Base-by-base conservation (phyloP, 2,113 vertebrate species). In the Sisor rabdophorus region DNA sequence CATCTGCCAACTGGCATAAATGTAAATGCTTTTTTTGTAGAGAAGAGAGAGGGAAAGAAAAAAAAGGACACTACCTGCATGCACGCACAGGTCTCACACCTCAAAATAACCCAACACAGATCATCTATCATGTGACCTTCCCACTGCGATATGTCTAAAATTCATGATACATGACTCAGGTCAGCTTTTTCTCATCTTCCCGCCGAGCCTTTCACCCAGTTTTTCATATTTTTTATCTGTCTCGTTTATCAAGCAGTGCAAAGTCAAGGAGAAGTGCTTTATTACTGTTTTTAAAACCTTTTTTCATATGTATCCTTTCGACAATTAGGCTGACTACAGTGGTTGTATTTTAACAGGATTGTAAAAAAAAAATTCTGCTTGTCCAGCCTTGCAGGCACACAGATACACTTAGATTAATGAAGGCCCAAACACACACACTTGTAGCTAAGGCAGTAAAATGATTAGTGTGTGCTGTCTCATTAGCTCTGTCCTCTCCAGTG, bases 401-500 rank as follows among this genome's bases (percentile, higher is more conserved):
- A 75, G 19, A 58, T 20, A 68, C 36, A 68, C 32, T 68, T 48
- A 68, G n/a, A 55, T 68, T 68, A 56, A 68, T 68, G 36, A 56
- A 58, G 19, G 68, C 12, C 30, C 61, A 47, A 17, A 30, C 22
- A 54, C 59, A 63, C 19, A 52, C 6, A 52, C 28, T 52, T 75
- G 53, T 68, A 52, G 53, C 32, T 30, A 53, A 59, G 68, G 55
- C 59, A 71, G 59, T 63, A 48, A 72, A 67, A 56, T 30, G 67
- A 50, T 71, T 53, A 58, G 54, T 52, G 20, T 24, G 64, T 36
- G 71, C 71, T 78, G 64, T 78, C 56, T 81, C 78, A 75, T 82
- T 79, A 79, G 77, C 72, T 20, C 44, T 13, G 20, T 19, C n/a
- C 47, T 36, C 44, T 48, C 24, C 20, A 54, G 7, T 22, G 32